A percentile compares a stretch with the other conserved stretches of the same genome.
phyloP scores from a whole-genome alignment of 2,797 vertebrate species.

The Tangara arthus region DNA sequence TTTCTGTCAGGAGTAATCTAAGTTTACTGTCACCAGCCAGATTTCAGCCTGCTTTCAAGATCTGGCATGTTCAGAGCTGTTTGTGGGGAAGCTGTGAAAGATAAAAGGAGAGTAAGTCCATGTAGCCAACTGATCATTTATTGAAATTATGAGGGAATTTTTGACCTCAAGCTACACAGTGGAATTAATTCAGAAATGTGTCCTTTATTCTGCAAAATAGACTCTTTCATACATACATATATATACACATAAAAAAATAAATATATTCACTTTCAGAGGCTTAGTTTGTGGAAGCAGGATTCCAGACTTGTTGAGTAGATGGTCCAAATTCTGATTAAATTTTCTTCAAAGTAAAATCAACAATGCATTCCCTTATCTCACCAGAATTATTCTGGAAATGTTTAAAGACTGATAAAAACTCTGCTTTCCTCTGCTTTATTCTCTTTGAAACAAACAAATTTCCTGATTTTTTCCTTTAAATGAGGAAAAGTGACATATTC shows the following conservation, averaged over 20 bases:
- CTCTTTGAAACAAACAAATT: background rate
- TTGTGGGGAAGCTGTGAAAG: slow-evolving; percentile 1
- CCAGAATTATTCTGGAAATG: background rate
- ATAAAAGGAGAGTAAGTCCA: background rate
- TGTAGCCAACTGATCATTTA: background rate
- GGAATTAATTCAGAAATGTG: background rate
- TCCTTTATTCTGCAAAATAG: background rate
- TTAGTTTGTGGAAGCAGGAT: background rate
- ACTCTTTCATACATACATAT: background rate
- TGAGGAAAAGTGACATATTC: background rate
- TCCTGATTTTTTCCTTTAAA: background rate
- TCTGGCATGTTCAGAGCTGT: background rate
- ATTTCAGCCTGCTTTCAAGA: background rate
- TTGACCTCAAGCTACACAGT: background rate
- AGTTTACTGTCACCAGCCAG: background rate
- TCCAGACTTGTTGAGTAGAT: background rate
- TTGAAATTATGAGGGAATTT: background rate
- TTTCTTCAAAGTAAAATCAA: background rate
- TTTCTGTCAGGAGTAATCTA: slow-evolving; percentile 16
- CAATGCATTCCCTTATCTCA: background rate
- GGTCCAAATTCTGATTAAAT: background rate
- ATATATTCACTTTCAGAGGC: background rate
- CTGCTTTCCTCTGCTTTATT: background rate
- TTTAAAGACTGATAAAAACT: background rate
- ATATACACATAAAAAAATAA: background rate